Base-by-base conservation (phyloP, 2,797 vertebrate species). In the Sebastolobus alascanus region DNA sequence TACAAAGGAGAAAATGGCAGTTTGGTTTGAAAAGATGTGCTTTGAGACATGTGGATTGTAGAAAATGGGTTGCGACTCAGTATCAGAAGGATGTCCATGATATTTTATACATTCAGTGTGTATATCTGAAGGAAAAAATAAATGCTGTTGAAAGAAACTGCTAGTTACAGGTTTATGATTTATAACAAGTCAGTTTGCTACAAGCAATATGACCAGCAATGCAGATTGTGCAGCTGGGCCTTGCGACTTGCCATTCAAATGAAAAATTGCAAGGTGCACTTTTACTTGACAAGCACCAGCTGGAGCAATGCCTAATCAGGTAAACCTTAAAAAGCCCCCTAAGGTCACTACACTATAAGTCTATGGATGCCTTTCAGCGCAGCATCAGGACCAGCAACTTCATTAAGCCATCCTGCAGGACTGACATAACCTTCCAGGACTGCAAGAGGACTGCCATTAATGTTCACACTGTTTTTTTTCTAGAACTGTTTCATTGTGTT, bases 131-230 rank as follows among this genome's bases (percentile, higher is more conserved):
- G n/a, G 33, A 22, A 33, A 33, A 71, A n/a, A 64, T 22, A 37
- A 3, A 4, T 5, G 14, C 29, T 43, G 14, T 64, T 9, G 22
- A 37, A 58, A 63, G 10, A 31, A 54, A 46, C 67, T 20, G 52
- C 18, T 3, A 63, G 9, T 68, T 52, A 52, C 29, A 76, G 58
- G 20, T 68, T 63, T 75, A 58, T 71, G n/a, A 68, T 74, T 65
- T 52, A 25, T 22, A 25, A 40, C 33, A 46, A 22, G 35, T 38
- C 2, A 6, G 13, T 54, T 38, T 68, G 11, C 13, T 56, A 6
- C n/a, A 4, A 58, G 22, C 25, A 18, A 16, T 40, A 12, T 9
- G 52, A 25, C 5, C 18, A 55, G 18, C 18, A 46, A 61, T 64
- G 2, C 2, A 33, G 13, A 59, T 13, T 43, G 33, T 25, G 35